Evolutionary conservation across 1,140 invertebrate genomes (phyloP).

Genomic region (Camponotus pennsylvanicus): DNA sequence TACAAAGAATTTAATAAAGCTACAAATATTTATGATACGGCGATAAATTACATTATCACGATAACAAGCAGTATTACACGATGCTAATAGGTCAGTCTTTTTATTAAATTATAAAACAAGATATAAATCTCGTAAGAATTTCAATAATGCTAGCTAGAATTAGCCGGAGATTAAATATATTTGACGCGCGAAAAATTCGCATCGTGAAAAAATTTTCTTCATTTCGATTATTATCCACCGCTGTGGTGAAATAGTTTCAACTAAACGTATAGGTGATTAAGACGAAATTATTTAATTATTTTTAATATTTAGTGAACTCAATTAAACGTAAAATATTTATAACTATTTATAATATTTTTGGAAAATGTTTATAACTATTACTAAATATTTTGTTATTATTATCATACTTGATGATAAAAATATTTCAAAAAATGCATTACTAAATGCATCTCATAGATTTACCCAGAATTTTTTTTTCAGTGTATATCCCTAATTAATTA

Average conservation of each 20-base stretch:
- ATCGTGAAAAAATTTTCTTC: neutral
- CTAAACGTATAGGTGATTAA: too few relatives aligned
- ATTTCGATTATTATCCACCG: neutral
- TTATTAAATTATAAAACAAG: neutral
- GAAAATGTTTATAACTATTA: too few relatives aligned
- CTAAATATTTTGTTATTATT: too few relatives aligned
- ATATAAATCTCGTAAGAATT: constrained; percentile 1
- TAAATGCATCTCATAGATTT: too few relatives aligned
- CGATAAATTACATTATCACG: neutral
- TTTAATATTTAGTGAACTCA: too few relatives aligned
- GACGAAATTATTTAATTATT: too few relatives aligned
- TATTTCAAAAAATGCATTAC: too few relatives aligned
- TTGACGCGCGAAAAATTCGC: constrained; percentile 2
- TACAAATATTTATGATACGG: neutral
- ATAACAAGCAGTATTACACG: neutral
- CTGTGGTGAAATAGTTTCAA: too few relatives aligned
- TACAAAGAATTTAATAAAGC: neutral
- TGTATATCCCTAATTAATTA: neutral
- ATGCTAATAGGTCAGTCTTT: neutral
- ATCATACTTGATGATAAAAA: too few relatives aligned
- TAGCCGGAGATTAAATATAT: neutral
- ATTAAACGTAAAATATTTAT: too few relatives aligned
- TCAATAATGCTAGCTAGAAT: neutral
- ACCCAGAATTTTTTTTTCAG: too few relatives aligned
- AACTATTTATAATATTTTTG: too few relatives aligned